phyloP scores from a whole-genome alignment of 2,888 invertebrate genomes.

The Melanotus villosus region DNA sequence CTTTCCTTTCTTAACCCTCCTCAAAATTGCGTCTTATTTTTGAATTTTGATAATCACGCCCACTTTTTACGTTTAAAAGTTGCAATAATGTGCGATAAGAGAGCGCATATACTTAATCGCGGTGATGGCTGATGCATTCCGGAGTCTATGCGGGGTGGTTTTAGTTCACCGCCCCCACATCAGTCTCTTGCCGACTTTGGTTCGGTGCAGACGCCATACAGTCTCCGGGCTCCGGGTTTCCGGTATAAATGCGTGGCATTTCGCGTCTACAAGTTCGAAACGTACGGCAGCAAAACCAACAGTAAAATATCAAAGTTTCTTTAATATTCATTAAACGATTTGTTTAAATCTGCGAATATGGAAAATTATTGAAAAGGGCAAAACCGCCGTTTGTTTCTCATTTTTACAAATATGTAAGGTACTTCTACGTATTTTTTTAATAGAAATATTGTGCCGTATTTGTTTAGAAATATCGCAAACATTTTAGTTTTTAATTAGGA shows the following conservation, averaged over 20 bases:
- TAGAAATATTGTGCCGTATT: no score
- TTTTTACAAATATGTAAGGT: no score
- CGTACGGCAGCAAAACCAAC: background rate
- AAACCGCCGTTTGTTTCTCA: no score
- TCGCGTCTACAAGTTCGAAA: background rate
- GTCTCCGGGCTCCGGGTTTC: constrained; percentile 26
- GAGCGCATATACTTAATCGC: constrained; percentile 37
- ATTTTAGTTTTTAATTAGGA: no score
- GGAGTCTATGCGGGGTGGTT: constrained; percentile 42
- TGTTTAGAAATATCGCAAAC: no score
- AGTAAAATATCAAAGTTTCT: no score
- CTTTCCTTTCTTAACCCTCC: no score
- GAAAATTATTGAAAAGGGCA: no score
- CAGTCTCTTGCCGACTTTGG: constrained; percentile 44
- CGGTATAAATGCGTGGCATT: constrained; percentile 27
- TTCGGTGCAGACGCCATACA: constrained; percentile 38
- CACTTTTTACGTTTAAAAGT: constrained; percentile 16
- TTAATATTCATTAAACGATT: no score
- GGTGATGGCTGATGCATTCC: constrained; percentile 45
- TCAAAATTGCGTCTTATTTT: background rate
- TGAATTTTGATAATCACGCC: no score
- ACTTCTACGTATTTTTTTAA: no score
- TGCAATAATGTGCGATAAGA: constrained; percentile 27
- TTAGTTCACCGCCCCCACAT: constrained; percentile 49
- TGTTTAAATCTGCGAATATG: no score